A percentile compares a stretch with the other conserved stretches of the same genome.
Conservation (phyloP, 2,888 invertebrate species). For the Macrosoma leucophasiata region DNA sequence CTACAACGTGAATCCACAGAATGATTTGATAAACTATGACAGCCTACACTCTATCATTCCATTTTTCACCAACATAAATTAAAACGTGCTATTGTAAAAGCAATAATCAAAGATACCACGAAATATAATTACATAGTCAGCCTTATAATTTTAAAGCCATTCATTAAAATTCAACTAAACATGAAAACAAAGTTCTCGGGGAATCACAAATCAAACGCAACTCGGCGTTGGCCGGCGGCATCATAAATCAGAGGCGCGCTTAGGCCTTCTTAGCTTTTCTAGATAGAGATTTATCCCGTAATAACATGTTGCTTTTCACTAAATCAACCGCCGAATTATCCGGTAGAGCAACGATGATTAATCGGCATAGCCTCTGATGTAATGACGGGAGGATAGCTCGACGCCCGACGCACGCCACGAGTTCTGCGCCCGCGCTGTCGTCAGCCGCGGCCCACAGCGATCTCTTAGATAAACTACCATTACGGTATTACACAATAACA, state of each 20-base stretch:
- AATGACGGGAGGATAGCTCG: conserved; percentile 42
- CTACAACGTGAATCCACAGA: no score
- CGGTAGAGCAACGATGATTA: conserved; percentile 73
- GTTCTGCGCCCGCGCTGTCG: conserved; percentile 30
- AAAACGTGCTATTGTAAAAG: conserved; percentile 53
- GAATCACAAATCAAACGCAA: conserved; percentile 69
- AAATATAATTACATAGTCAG: conserved; percentile 60
- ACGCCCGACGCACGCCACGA: conserved; percentile 24
- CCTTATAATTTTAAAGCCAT: conserved; percentile 66
- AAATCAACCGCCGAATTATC: conserved; percentile 75
- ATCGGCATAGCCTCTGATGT: conserved; percentile 61
- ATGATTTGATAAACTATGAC: no score
- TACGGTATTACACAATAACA: no score
- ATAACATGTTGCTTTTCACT: conserved; percentile 74
- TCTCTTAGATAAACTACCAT: no score
- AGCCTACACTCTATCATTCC: conserved; percentile 20
- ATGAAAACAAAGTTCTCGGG: conserved; percentile 56
- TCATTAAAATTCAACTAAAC: conserved; percentile 72
- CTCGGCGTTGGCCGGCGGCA: conserved; percentile 57
- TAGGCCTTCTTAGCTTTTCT: conserved; percentile 76
- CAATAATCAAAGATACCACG: conserved; percentile 61
- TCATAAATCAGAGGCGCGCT: conserved; percentile 68
- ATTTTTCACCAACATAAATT: conserved; percentile 28
- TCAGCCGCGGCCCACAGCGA: no score
- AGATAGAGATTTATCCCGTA: conserved; percentile 76